Conservation (phyloP, 2,113 vertebrate genomes). For the Strigops habroptila region DNA sequence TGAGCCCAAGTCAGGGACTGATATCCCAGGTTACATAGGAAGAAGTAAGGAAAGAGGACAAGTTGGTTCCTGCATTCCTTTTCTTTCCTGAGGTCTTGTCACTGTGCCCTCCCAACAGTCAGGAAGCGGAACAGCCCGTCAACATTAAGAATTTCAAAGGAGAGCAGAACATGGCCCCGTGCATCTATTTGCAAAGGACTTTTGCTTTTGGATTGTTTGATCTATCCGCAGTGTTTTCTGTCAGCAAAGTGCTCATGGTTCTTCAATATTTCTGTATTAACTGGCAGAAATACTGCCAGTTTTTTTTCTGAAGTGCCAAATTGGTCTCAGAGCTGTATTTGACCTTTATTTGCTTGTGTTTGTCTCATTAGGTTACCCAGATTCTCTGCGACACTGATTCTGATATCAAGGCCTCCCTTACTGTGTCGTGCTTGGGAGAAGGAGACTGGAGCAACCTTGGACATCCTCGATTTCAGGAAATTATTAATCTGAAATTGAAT, state of each 20-base stretch:
- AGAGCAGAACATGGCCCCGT: neutral
- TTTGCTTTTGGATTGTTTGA: neutral
- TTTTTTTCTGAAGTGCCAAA: neutral
- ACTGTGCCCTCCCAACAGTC: neutral
- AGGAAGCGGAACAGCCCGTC: neutral
- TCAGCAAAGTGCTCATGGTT: neutral
- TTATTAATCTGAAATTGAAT: conserved; percentile 85
- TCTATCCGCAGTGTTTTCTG: neutral
- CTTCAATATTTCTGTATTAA: neutral
- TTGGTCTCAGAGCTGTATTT: neutral
- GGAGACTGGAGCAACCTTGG: conserved; percentile 90
- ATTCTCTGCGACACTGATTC: conserved; percentile 79
- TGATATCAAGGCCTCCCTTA: conserved; percentile 81
- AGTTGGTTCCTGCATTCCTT: neutral
- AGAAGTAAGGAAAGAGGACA: neutral
- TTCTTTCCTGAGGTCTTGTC: neutral
- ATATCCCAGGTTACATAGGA: neutral
- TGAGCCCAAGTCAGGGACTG: neutral
- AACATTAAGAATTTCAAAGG: neutral
- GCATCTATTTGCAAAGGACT: neutral
- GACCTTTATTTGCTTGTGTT: neutral
- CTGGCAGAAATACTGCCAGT: neutral
- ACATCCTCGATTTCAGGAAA: conserved; percentile 80
- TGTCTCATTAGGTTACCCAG: conserved; percentile 80
- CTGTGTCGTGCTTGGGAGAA: conserved; percentile 88